Base-by-base conservation (phyloP, 1,140 invertebrate genomes). In the Tetranychus urticae region DNA sequence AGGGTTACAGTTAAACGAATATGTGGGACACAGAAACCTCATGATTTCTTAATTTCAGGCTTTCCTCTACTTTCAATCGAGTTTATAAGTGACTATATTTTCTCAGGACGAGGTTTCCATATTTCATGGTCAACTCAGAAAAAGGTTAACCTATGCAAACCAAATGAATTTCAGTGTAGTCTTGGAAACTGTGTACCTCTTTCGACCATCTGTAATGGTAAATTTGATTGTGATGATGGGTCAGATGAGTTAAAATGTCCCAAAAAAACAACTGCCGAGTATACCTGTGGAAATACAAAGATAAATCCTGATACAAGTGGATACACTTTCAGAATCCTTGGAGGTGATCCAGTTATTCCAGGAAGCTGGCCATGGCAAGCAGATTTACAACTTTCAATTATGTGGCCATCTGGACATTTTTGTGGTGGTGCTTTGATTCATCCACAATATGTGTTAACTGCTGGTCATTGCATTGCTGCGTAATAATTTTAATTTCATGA, bases 171-270 rank as follows among this genome's bases (percentile, higher is more conserved):
- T 52, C 12, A 23, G 50, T 52, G 50, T 23, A 8, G 1, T 2
- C 8, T 8, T n/a, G n/a, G 50, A n/a, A n/a, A 52, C 13, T 52
- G 50, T n/a, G 31, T 52, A 1, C n/a, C n/a, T 52, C 31, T 13
- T 6, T 8, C 50, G 6, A n/a, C 84, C 63, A 73, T 86, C 14
- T 88, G 88, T 71, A 84, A 92, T 71, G 82, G 84, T 6, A 73
- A 84, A 5, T 85, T 92, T 71, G 86, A 94, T 69, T 96, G 91
- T 73, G 85, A 82, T 36, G 91, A 97, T 71, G 85, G 86, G 39
- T 86, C 84, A 1, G 88, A 93, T 70, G 78, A 80, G 68, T 56
- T 63, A 12, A 64, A 73, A 61, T 67, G 66, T 59, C 23, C 6
- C 10, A 39, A 45, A 52, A 23, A 23, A 6, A 0, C 50, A 6